Evolutionary conservation across 2,888 invertebrate species (phyloP), one percentile per base, ranked within the genome.

Genomic region (Trichacis sp.): DNA sequence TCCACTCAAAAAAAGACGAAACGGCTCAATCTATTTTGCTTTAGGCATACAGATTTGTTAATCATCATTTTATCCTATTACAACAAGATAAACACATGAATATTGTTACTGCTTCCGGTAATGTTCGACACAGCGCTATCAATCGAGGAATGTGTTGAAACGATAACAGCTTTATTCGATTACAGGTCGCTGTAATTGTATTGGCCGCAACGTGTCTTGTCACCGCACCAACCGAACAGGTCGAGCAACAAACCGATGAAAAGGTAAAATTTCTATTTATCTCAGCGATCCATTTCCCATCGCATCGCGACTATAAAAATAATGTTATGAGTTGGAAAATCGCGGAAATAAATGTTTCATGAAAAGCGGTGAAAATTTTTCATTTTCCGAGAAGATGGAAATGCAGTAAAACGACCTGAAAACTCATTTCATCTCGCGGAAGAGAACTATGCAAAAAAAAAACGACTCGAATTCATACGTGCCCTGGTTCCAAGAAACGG

Each of bases 151-250:
- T 62, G 62, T 33, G 55, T 38, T 56, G 66, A 67, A 63, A 63
- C 66, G 59, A 63, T 63, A 67, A 63, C 59, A 51, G 55, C 59
- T 63, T 63, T 52, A 70, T 73, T 73, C 73, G 73, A 71, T 82
- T 84, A 69, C 78, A 85, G 85, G 72, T 80, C 60, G 71, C 77
- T 69, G 65, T 82, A 71, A 72, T 81, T 64, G 75, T 81, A 58
- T 71, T 81, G 73, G 74, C 83, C 70, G 75, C 76, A 64, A 73
- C 81, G 60, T 69, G 81, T 45, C 72, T 70, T 62, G 78, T 79
- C 49, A 79, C 77, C 57, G 82, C 85, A 42, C 85, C 86, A 51
- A 81, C 85, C 42, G 85, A 84, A 69, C 83, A 84, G 66, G 77
- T 84, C 33, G 83, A 84, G 64, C 78, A 79, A 61, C 77, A 77